Base-by-base conservation (phyloP, 2,888 invertebrate species). In the Idaea straminata region DNA sequence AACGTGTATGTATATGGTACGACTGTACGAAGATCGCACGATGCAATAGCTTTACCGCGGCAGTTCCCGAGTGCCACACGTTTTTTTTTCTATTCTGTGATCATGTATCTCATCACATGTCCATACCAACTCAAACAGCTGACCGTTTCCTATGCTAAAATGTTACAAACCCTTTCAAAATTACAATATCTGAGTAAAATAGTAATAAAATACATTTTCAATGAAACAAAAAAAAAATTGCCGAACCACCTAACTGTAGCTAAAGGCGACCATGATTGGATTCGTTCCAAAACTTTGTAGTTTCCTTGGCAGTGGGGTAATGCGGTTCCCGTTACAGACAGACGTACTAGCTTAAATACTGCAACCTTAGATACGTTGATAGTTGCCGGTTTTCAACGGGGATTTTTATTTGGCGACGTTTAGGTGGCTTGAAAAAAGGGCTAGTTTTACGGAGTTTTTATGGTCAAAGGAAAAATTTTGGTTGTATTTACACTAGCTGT, bases 311-410 rank as follows among this genome's bases (percentile, higher is more conserved):
- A 47, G 47, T 47, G 47, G 47, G 47, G 47, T 47, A 47, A 47
- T 47, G 47, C 47, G 47, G 47, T 47, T 47, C 47, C 47, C 47
- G 47, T 47, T 47, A 47, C 47, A 47, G 47, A 47, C 47, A 47
- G 47, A 47, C 25, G 25, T 25, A 25, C 47, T 13, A 47, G 47
- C 47, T 47, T 47, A 47, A 47, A 47, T 47, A 47, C 47, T 47
- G 47, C 47, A 47, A 47, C 47, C 47, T 47, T 47, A 47, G 47
- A 47, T 47, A 47, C 47, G 47, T 25, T 25, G 47, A 47, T 7
- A 13, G 3, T 13, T 47, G 47, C 47, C 47, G 47, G 47, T 4
- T 47, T 47, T 47, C 47, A 47, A 25, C 25, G 25, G 25, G 25
- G 25, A 25, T 25, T 25, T 25, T 25, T 25, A 25, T 25, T 3